Conservation (phyloP, 1,140 invertebrate genomes). For the Phymorhynchus buccinoides region DNA sequence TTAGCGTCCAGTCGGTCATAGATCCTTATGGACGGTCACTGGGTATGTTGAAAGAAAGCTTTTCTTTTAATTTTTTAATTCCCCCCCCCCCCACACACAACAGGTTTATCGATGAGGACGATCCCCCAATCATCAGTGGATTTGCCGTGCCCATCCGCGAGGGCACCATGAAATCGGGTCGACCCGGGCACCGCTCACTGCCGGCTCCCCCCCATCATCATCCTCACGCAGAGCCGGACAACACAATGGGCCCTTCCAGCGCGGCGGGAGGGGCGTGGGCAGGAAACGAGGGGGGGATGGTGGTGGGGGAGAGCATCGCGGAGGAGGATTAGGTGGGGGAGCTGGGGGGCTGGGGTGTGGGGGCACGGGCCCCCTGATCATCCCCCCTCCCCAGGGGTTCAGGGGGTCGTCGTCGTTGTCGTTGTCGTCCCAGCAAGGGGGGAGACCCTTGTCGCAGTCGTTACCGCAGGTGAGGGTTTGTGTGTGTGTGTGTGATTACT, state of each 20-base stretch:
- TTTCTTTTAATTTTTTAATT: too few relatives aligned
- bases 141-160: conserved; percentile 60
- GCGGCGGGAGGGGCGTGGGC: conserved; percentile 26
- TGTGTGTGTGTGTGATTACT: too few relatives aligned
- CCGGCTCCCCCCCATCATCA: conserved; percentile 1
- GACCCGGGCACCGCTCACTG: conserved; percentile 49
- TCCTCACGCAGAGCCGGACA: too few relatives aligned
- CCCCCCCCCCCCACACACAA: too few relatives aligned
- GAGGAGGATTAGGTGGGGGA: conserved; percentile 62
- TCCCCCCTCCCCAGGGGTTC: conserved; percentile 65
- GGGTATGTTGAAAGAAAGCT: too few relatives aligned
- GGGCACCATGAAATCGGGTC: conserved; percentile 47
- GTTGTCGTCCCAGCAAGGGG: conserved; percentile 41
- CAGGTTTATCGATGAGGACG: background rate
- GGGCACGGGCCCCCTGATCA: conserved; percentile 54
- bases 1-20: too few relatives aligned
- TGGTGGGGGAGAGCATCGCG: conserved; percentile 40
- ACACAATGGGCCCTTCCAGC: too few relatives aligned
- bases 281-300: conserved; percentile 45
- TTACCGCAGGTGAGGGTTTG: conserved; percentile 60
- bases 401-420: conserved; percentile 41
- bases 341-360: conserved; percentile 42
- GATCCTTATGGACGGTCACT: too few relatives aligned
- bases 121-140: conserved; percentile 60
- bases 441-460: conserved; percentile 60